Percentiles rank a stretch among this genome's conserved stretches.
phyloP scores from a whole-genome alignment of 1,140 invertebrate species.

The Drosophila insularis region DNA sequence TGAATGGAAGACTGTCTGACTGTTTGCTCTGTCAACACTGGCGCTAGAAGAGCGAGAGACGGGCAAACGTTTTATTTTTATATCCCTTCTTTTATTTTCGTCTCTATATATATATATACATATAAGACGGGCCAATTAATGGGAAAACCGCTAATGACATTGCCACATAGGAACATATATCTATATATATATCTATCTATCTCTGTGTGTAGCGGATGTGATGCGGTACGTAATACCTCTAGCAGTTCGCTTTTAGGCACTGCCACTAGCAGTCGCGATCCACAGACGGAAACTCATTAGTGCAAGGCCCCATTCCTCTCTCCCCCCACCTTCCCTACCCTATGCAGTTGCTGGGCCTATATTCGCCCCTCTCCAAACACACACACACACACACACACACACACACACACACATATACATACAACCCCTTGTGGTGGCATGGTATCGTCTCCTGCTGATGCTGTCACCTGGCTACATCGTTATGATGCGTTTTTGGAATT shows the following conservation, averaged over 20 bases:
- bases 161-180: conserved; percentile 20
- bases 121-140: conserved; percentile 65
- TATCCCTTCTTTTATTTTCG: too few species aligned
- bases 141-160: conserved; percentile 62
- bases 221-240: neutral
- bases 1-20: conserved; percentile 19
- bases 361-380: neutral
- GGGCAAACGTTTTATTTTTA: conserved; percentile 19
- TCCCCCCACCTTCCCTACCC: neutral
- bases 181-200: neutral
- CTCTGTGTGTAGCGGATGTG: neutral
- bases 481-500: conserved; percentile 44
- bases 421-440: neutral
- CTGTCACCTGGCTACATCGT: conserved; percentile 57
- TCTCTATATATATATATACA: neutral
- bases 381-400: neutral
- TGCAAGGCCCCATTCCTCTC: conserved; percentile 33
- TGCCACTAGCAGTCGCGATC: conserved; percentile 21
- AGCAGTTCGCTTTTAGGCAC: neutral
- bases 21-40: conserved; percentile 62
- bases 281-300: conserved; percentile 76
- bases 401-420: neutral
- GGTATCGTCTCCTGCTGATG: neutral
- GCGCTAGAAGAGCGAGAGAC: conserved; percentile 6
- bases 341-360: too few species aligned